phyloP scores from a whole-genome alignment of 2,113 vertebrate genomes.

The Glaucidium brasilianum region DNA sequence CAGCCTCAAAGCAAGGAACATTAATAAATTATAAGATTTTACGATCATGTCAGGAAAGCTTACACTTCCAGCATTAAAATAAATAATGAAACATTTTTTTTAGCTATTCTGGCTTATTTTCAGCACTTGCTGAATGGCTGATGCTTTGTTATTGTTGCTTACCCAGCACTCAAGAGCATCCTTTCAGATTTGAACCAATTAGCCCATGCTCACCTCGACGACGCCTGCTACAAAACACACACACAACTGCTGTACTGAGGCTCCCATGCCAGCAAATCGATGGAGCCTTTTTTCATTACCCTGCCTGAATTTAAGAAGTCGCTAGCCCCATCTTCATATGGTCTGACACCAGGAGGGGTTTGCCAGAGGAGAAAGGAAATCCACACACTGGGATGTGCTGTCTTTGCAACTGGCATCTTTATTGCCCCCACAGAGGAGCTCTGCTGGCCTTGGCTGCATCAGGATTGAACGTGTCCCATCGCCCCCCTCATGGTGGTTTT shows the following conservation, averaged over 20 bases:
- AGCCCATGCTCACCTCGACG: background rate
- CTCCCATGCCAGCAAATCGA: background rate
- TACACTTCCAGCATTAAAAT: constrained; percentile 71
- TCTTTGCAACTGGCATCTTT: background rate
- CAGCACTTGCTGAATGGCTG: constrained; percentile 51
- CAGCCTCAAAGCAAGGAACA: constrained; percentile 31
- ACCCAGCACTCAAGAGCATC: constrained; percentile 49
- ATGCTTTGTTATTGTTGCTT: constrained; percentile 62
- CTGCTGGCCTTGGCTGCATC: rapidly evolving
- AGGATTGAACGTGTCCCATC: rapidly evolving
- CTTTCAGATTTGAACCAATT: constrained; percentile 54
- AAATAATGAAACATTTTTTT: constrained; percentile 70
- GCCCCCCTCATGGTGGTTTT: background rate
- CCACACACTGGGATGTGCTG: background rate
- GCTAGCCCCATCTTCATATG: background rate
- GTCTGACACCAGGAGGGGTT: background rate
- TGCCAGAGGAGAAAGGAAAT: background rate
- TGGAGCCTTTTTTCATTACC: background rate
- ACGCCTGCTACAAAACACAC: background rate
- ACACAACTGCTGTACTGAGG: background rate
- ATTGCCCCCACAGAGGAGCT: background rate
- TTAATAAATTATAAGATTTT: constrained; percentile 75
- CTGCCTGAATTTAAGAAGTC: background rate
- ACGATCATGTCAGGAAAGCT: constrained; percentile 71
- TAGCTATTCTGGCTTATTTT: constrained; percentile 58